A percentile compares a stretch with the other conserved stretches of the same genome.
These are phyloP conservation scores for Goniozus legneri DNA, from an alignment of 1,140 invertebrate genomes.

Conservation along the genomic window DNA sequence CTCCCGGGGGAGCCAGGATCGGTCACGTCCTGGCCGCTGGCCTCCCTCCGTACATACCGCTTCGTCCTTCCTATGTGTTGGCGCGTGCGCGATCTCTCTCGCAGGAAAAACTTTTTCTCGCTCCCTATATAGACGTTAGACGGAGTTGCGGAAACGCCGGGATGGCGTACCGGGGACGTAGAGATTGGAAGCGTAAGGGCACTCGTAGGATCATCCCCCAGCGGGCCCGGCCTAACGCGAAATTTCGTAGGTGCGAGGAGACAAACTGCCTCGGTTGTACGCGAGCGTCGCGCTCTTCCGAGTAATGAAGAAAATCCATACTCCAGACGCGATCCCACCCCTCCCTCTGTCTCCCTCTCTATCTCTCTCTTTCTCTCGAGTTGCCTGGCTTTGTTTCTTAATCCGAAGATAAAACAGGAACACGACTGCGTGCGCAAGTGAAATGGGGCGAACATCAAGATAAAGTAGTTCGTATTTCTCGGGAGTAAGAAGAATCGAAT, in stretches of 20 bases:
- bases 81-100: too few relatives aligned
- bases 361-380: too few relatives aligned
- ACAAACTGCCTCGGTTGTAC: too few relatives aligned
- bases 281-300: not conserved
- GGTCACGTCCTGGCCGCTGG: conserved; percentile 48
- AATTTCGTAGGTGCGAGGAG: too few relatives aligned
- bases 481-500: conserved; percentile 35
- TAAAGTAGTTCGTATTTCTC: conserved; percentile 33
- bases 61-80: too few relatives aligned
- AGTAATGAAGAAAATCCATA: conserved; percentile 35
- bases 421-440: conserved; percentile 24
- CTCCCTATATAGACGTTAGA: too few relatives aligned
- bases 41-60: not conserved
- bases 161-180: too few relatives aligned
- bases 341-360: too few relatives aligned
- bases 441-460: conserved; percentile 34
- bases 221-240: too few relatives aligned
- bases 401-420: conserved; percentile 34
- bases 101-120: not conserved
- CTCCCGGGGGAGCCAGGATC: conserved; percentile 48
- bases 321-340: too few relatives aligned
- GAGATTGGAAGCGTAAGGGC: too few relatives aligned
- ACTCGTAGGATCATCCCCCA: too few relatives aligned
- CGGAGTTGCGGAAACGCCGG: conserved; percentile 31
- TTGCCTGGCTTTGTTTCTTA: conserved; percentile 29